Percentiles rank a stretch among this genome's conserved stretches.
Conservation (phyloP, 1,140 invertebrate genomes). For the Aethina tumida region DNA sequence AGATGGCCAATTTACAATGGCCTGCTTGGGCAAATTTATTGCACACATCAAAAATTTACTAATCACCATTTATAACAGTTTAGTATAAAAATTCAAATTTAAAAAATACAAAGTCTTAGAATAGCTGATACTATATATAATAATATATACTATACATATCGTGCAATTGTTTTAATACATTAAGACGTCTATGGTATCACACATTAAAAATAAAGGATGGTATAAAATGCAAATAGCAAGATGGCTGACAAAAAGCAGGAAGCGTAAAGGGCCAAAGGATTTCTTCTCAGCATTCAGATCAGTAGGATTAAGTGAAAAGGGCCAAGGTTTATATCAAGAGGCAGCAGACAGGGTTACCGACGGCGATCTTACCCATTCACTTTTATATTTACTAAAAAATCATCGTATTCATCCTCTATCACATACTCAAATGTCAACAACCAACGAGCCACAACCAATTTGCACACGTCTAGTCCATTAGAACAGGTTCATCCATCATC, state of each 20-base stretch:
- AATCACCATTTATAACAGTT: slow-evolving; percentile 38
- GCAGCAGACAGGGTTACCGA: too few relatives aligned
- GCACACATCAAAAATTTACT: slow-evolving; percentile 36
- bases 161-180: slow-evolving; percentile 36
- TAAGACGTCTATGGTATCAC: slow-evolving; percentile 35
- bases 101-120: slow-evolving; percentile 39
- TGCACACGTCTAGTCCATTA: too few relatives aligned
- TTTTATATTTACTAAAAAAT: too few relatives aligned
- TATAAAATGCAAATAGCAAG: slow-evolving; percentile 19
- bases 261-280: slow-evolving; percentile 19
- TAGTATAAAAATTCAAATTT: slow-evolving; percentile 41
- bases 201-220: slow-evolving; percentile 33
- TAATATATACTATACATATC: slow-evolving; percentile 37
- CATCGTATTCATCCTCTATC: too few relatives aligned
- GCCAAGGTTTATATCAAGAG: too few relatives aligned
- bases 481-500: too few relatives aligned
- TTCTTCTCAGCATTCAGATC: too few relatives aligned
- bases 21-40: slow-evolving; percentile 28
- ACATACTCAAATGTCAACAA: too few relatives aligned
- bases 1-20: slow-evolving; percentile 14
- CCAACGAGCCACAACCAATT: too few relatives aligned
- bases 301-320: too few relatives aligned
- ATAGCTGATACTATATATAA: slow-evolving; percentile 37
- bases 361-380: too few relatives aligned
- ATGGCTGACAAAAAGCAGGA: slow-evolving; percentile 28